Conservation (phyloP, 2,113 vertebrate species). For the Indicator maculatus region DNA sequence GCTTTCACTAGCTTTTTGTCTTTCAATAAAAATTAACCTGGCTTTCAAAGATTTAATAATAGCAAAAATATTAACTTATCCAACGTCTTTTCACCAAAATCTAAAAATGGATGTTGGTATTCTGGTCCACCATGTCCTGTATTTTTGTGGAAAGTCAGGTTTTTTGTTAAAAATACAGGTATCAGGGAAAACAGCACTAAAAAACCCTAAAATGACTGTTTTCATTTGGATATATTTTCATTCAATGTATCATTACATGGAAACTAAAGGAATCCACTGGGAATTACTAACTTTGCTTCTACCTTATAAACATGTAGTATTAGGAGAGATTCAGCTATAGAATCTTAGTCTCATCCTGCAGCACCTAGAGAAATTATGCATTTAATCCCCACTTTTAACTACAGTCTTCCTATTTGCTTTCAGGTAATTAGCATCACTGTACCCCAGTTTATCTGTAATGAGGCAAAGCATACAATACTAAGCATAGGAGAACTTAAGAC, state of each 20-base stretch:
- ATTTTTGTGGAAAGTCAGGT: not conserved
- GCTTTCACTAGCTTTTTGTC: not conserved
- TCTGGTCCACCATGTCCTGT: not conserved
- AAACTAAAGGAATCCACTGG: not conserved
- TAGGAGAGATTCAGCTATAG: not conserved
- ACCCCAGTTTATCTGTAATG: not conserved
- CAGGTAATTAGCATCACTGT: not conserved
- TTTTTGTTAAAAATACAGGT: not conserved
- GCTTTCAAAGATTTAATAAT: not conserved
- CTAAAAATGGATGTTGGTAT: not conserved
- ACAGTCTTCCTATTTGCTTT: not conserved
- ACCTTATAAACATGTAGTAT: not conserved
- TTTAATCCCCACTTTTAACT: not conserved
- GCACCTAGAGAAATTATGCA: not conserved
- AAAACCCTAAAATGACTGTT: not conserved
- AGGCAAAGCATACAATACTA: not conserved
- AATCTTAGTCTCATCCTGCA: not conserved
- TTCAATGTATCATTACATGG: not conserved
- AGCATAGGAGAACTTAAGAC: not conserved
- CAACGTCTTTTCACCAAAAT: not conserved
- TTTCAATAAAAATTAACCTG: not conserved
- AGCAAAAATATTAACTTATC: not conserved
- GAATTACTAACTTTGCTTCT: not conserved
- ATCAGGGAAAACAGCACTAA: not conserved
- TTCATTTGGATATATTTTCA: not conserved